Percentiles rank a stretch among this genome's conserved stretches.
Conservation (phyloP, 2,888 invertebrate species). For the Halictus quadricinctus region DNA sequence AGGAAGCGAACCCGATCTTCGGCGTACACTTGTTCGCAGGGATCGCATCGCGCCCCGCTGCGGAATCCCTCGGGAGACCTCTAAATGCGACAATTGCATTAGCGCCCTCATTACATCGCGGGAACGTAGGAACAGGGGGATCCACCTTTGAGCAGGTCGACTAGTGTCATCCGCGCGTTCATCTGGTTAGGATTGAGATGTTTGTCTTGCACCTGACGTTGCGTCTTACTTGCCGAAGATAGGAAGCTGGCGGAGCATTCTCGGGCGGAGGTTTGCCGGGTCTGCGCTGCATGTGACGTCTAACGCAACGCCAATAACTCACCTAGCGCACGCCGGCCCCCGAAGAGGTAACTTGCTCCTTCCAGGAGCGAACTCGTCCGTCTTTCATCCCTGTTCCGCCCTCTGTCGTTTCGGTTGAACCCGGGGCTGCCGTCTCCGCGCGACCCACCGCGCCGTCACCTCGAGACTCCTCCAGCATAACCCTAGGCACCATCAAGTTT, state of each 20-base stretch:
- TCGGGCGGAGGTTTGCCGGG: slow-evolving; percentile 60
- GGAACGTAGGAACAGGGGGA: slow-evolving; percentile 5
- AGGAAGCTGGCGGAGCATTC: slow-evolving; percentile 60
- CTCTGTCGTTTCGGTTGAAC: neutral
- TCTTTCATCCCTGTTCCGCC: slow-evolving; percentile 31
- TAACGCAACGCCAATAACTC: slow-evolving; percentile 78
- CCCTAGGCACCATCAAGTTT: slow-evolving; percentile 72
- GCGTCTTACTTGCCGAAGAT: slow-evolving; percentile 67
- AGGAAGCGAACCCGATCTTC: neutral
- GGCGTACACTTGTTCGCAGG: neutral
- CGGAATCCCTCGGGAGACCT: neutral
- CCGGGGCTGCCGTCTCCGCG: neutral
- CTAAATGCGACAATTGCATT: slow-evolving; percentile 15
- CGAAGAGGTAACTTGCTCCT: slow-evolving; percentile 57
- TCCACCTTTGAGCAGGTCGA: slow-evolving; percentile 7
- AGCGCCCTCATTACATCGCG: neutral
- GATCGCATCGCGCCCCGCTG: neutral
- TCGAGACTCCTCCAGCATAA: slow-evolving; percentile 68
- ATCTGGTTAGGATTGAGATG: slow-evolving; percentile 65
- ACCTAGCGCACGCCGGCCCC: slow-evolving; percentile 61
- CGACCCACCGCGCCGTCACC: slow-evolving; percentile 49
- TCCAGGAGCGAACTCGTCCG: slow-evolving; percentile 31
- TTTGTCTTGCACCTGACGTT: slow-evolving; percentile 73
- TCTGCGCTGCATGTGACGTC: slow-evolving; percentile 74
- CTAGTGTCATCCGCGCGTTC: slow-evolving; percentile 42